A percentile compares a stretch with the other conserved stretches of the same genome.
phyloP scores from a whole-genome alignment of 2,888 invertebrate species.

The Lobophora halterata region DNA sequence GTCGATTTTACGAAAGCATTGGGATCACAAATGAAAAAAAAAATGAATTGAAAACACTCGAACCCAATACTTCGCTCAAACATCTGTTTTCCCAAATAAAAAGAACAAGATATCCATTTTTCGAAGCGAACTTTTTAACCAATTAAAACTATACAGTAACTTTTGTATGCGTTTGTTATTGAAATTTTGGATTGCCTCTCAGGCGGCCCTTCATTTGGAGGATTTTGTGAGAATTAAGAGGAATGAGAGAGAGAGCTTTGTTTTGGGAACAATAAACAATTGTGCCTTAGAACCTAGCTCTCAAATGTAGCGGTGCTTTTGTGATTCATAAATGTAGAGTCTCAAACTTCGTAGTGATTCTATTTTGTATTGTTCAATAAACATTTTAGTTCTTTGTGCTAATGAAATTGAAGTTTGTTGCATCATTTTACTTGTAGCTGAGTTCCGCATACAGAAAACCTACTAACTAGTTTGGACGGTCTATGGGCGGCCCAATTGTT shows the following conservation, averaged over 20 bases:
- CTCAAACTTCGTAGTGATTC: constrained; percentile 33
- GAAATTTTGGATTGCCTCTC: constrained; percentile 65
- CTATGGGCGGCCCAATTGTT: too few species aligned
- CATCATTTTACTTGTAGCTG: constrained; percentile 2
- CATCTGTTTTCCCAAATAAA: constrained; percentile 38
- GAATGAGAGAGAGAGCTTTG: constrained; percentile 51
- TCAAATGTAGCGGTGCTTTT: constrained; percentile 52
- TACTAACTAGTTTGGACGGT: too few species aligned
- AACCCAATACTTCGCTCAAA: constrained; percentile 22
- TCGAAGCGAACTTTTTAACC: constrained; percentile 50
- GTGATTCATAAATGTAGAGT: constrained; percentile 39
- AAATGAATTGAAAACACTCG: constrained; percentile 21
- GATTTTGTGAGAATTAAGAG: constrained; percentile 64
- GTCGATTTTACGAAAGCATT: not conserved
- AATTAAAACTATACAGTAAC: constrained; percentile 61
- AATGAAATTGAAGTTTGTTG: constrained; percentile 28
- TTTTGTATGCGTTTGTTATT: constrained; percentile 47
- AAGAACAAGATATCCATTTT: constrained; percentile 22
- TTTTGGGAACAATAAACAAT: constrained; percentile 64
- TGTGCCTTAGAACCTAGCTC: constrained; percentile 56
- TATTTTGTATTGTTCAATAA: constrained; percentile 27
- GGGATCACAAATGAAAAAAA: constrained; percentile 7
- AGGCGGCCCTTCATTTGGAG: constrained; percentile 54
- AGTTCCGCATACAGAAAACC: too few species aligned
- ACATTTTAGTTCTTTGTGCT: constrained; percentile 19